Evolutionary conservation across 2,113 vertebrate species (phyloP), one percentile per base, ranked within the genome.

Genomic region (Elanus axillaris): DNA sequence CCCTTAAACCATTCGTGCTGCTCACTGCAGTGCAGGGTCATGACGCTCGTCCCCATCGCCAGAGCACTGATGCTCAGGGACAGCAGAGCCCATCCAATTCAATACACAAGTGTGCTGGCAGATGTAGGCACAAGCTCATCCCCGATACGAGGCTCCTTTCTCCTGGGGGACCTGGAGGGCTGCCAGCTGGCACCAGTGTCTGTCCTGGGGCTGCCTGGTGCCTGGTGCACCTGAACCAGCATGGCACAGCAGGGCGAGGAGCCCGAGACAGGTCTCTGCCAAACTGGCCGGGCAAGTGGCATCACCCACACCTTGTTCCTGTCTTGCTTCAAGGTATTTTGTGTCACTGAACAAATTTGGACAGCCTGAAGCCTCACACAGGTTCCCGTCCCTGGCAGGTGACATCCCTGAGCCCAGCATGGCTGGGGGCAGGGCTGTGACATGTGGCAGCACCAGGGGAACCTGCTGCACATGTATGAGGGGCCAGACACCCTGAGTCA

Each of bases 31-130:
- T 4, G 7, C 38, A 29, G 76, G 59, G 26, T 53, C 60, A 16
- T 1, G 1, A 21, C 0, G 4, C 21, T 27, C 3, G 4, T 66
- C 47, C 75, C 45, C 5, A 0, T 6, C 34, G 7, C 32, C 50
- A 1, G 1, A 68, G 62, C 13, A n/a, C 47, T 9, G 27, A 29
- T 6, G 42, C 42, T 38, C 43, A 11, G 29, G 43, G 63, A 34
- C 19, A 11, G 91, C 71, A 40, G 60, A 80, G 43, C 43, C 36
- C 20, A 0, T 31, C 22, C 43, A 71, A 9, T 20, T 52, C 63
- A 0, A 47, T 13, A 45, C 84, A 58, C 48, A 13, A 50, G 11
- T 55, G 60, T 48, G 55, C 36, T 10, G 6, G 32, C 48, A 53
- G 52, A 27, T 0, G 2, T 8, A 20, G 76, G 23, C 53, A 52